Percentiles rank a stretch among this genome's conserved stretches.
Evolutionary conservation across 2,797 vertebrate genomes (phyloP).

Genomic region (Molossus alvarezi): DNA sequence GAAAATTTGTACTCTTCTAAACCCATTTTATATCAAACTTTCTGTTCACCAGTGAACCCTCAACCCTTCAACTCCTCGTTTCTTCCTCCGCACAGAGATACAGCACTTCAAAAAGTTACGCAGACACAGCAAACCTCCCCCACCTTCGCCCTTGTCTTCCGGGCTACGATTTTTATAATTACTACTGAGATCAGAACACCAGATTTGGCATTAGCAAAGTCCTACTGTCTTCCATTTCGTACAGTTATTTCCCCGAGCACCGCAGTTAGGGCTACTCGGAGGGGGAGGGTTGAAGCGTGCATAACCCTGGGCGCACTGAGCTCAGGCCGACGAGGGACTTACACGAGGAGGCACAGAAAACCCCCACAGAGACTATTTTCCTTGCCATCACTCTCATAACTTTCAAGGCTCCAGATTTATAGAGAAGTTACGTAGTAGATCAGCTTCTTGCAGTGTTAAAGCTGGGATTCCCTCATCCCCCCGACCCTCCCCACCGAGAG

Average conservation of each 20-base stretch:
- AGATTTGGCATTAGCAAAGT: not conserved
- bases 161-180: slow-evolving; percentile 14
- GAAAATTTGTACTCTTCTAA: not conserved
- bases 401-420: not conserved
- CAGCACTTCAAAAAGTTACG: not conserved
- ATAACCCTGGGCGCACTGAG: not conserved
- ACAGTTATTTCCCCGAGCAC: not conserved
- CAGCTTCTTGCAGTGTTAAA: too few species aligned
- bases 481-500: not conserved
- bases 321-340: not conserved
- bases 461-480: rapidly evolving
- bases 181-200: not conserved
- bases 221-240: not conserved
- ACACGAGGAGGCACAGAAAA: not conserved
- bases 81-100: slow-evolving; percentile 5
- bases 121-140: not conserved
- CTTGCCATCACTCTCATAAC: not conserved
- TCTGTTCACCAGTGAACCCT: not conserved
- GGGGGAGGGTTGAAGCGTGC: not conserved
- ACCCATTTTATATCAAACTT: not conserved
- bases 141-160: not conserved
- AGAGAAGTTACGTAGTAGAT: not conserved
- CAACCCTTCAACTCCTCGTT: not conserved
- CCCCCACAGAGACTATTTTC: not conserved
- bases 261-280: not conserved